These are phyloP conservation scores for Rhadinocentrus ornatus DNA, from an alignment of 2,797 vertebrate genomes.

Conservation along the genomic window DNA sequence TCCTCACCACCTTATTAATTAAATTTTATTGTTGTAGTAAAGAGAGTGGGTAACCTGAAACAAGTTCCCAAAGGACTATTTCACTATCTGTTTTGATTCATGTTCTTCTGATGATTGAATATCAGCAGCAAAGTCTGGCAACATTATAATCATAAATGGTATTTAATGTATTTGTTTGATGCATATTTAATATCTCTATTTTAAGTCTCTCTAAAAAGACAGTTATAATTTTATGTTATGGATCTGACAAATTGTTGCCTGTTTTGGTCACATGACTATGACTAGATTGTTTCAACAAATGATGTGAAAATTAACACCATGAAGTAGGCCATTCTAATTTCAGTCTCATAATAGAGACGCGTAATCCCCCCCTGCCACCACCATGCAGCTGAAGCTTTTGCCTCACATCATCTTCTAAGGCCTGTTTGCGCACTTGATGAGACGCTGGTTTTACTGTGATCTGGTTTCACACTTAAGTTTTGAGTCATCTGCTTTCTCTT, in stretches of 20 bases:
- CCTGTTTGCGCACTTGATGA: neutral
- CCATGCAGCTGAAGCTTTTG: slow-evolving; percentile 11
- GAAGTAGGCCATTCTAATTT: slow-evolving; percentile 56
- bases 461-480: slow-evolving; percentile 17
- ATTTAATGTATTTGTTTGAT: neutral
- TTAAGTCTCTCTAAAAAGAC: neutral
- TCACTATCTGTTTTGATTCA: neutral
- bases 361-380: slow-evolving; percentile 19
- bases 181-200: neutral
- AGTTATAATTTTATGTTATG: neutral
- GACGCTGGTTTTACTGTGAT: slow-evolving; percentile 17
- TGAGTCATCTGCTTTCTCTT: slow-evolving; percentile 24
- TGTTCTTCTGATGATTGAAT: neutral
- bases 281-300: slow-evolving; percentile 38
- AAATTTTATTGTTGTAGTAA: neutral
- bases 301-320: slow-evolving; percentile 34
- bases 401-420: slow-evolving; percentile 26
- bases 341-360: slow-evolving; percentile 32
- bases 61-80: neutral
- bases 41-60: neutral
- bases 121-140: neutral
- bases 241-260: neutral
- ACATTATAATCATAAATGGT: neutral
- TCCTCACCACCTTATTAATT: neutral
- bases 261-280: slow-evolving; percentile 29